Conservation (phyloP, 2,888 invertebrate genomes). For the Melikaiella ostensackeni region DNA sequence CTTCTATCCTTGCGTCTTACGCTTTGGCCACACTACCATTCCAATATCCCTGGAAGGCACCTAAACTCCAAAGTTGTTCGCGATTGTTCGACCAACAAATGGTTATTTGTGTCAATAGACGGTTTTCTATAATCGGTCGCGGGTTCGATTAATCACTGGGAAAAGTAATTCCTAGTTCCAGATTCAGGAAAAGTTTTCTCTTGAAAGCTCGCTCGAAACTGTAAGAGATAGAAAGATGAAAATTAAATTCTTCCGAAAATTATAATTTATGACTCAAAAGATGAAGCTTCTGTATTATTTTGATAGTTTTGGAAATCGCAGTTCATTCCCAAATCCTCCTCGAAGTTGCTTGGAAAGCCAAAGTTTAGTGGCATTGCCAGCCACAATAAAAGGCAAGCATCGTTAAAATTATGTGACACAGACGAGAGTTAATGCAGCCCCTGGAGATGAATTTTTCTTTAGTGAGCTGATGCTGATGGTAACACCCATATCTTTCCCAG, state of each 20-base stretch:
- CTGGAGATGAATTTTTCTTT: background rate
- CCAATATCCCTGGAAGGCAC: conserved; percentile 47
- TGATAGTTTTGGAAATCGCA: too few relatives aligned
- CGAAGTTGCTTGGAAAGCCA: background rate
- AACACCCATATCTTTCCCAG: conserved; percentile 17
- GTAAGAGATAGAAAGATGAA: background rate
- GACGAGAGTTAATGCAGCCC: conserved; percentile 14
- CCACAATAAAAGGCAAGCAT: background rate
- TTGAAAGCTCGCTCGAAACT: background rate
- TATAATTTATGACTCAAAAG: too few relatives aligned
- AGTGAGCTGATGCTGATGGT: background rate
- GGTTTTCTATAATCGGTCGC: conserved; percentile 30
- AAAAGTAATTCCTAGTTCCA: background rate
- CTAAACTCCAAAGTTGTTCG: conserved; percentile 48
- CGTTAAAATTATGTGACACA: conserved; percentile 14
- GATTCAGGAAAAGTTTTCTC: background rate
- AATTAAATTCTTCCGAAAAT: too few relatives aligned
- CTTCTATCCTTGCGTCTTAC: conserved; percentile 44
- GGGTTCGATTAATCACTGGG: conserved; percentile 8
- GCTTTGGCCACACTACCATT: conserved; percentile 52
- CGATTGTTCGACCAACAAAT: conserved; percentile 50
- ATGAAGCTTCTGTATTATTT: too few relatives aligned
- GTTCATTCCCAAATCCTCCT: too few relatives aligned
- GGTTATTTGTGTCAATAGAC: conserved; percentile 43
- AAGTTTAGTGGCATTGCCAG: background rate